Base-by-base conservation (phyloP, 2,113 vertebrate species). In the Fukomys damarensis region DNA sequence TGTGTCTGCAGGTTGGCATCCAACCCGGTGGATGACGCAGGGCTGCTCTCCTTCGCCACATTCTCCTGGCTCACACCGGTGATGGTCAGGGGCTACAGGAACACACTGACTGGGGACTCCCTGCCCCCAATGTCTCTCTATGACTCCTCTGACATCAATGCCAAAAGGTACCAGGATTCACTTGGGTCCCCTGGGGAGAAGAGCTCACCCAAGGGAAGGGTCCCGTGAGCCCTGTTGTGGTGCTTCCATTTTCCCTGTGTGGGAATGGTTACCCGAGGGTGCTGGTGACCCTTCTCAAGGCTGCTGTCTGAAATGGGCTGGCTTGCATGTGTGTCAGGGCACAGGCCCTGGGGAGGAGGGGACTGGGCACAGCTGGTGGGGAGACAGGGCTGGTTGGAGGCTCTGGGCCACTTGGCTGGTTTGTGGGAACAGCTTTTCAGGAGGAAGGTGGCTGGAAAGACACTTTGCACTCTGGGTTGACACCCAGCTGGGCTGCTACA, bases 1-100 rank as follows among this genome's bases (percentile, higher is more conserved):
- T 43, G 8, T 66, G 85, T 77, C 68, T 56, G 41, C 30, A 96
- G 92, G 92, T 68, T 97, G 54, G 98, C 99, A 59, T 81, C 98
- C 56, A 98, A 99, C 85, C 98, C 99, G 0, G 2, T 99, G 63
- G 98, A 99, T 54, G 97, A 98, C 7, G 98, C 98, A 3, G 98
- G 99, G 2, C 98, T 99, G 35, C 96, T 99, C 76, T 99, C 99
- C 63, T 99, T 99, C 4, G 63, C 98, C 1, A 98, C 98, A 0
- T 99, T 98, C 93, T 94, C 98, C 91, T 99, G 99, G 99, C 98
- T 99, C 98, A 99, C 98, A 0, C 96, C 98, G 0, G 96, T 99
- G 96, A 99, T 99, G 98, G 98, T 99, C 94, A 96, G 77, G 63
- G 65, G 98, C 32, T 99, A 98, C 30, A 98, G 86, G 97, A 97